Evolutionary conservation across 2,113 vertebrate species (phyloP), one percentile per base, ranked within the genome.

Genomic region (Anolis sagrei): DNA sequence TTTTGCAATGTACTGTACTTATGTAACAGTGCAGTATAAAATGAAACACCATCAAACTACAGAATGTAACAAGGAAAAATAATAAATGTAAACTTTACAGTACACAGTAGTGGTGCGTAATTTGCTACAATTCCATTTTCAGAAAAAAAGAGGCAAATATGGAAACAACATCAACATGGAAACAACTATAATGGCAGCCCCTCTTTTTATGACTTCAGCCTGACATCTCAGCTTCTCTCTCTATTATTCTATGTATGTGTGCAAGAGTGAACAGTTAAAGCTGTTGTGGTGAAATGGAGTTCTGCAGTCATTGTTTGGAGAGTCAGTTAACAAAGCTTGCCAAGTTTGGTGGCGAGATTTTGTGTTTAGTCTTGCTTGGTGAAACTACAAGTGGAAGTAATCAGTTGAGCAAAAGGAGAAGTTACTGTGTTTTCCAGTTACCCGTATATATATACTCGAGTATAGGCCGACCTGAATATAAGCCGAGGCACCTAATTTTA

Each of bases 231-330:
- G 73, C 88, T 82, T 10, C 89, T 51, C 72, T 87, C 80, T 13
- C 87, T 80, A 68, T 86, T 66, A 48, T 77, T 83, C 77, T 58
- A 2, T 58, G 51, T 58, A 13, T 58, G 54, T 58, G 54, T 58
- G 14, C 18, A 18, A 89, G 88, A 90, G 92, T 88, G 89, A 84
- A 91, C 87, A 88, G 84, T 90, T 82, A 81, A 90, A 91, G 68
- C 84, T 84, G n/a, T 90, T 90, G 92, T 89, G 82, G 68, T 51
- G 84, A 90, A 87, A 82, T 81, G 72, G 79, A 90, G 81, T 89
- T 90, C 10, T 2, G 77, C 79, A 90, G 83, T 86, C 87, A 83
- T 86, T 80, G 87, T 70, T 49, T 58, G 44, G 84, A 89, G 87
- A 91, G 86, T 80, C 83, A 90, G 81, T 93, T 89, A 79, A 70